Evolutionary conservation across 1,140 invertebrate genomes (phyloP), one percentile per base, ranked within the genome.

Genomic region (Hypothenemus hampei): DNA sequence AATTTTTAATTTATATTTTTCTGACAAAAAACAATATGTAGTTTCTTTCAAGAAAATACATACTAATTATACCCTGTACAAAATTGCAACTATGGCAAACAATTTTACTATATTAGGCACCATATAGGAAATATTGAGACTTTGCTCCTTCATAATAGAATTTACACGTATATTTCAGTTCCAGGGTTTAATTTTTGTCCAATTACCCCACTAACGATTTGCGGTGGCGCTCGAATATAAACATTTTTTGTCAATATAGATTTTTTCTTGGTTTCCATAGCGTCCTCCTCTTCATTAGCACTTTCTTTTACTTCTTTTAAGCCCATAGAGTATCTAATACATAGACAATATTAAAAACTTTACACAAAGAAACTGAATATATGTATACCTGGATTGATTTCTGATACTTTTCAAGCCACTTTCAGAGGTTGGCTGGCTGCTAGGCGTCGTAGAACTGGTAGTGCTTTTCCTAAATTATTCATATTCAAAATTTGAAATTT

Each of bases 401-500:
- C 65, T 60, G 31, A 59, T 60, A 43, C 60, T 69, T 29, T 56
- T 66, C 31, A 66, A 58, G 18, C 67, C 63, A 6, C 61, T 64
- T 11, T 72, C 70, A 4, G 69, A 70, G 2, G 68, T 69, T 35
- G 65, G 66, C 37, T 70, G 69, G 11, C 63, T 68, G 6, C 67
- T 69, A 10, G 65, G 66, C 18, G 68, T 64, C 3, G 68, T 69
- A 8, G 65, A 65, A 43, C 65, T 70, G 5, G 66, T 70, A 0
- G 69, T 71, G 43, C 65, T 69, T 50, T 70, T 72, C 16, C 69
- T 54, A 47, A 47, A 35, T 43, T 7, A 19, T 5, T 7, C 16
- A 8, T n/a, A 8, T 37, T 37, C 10, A 37, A 5, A 7, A 15
- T 37, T n/a, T n/a, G n/a, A n/a, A n/a, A n/a, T 29, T 29, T 10